A percentile compares a stretch with the other conserved stretches of the same genome.
These are phyloP conservation scores for Pangasius krempfi DNA, from an alignment of 2,797 vertebrate genomes.

Conservation along the genomic window DNA sequence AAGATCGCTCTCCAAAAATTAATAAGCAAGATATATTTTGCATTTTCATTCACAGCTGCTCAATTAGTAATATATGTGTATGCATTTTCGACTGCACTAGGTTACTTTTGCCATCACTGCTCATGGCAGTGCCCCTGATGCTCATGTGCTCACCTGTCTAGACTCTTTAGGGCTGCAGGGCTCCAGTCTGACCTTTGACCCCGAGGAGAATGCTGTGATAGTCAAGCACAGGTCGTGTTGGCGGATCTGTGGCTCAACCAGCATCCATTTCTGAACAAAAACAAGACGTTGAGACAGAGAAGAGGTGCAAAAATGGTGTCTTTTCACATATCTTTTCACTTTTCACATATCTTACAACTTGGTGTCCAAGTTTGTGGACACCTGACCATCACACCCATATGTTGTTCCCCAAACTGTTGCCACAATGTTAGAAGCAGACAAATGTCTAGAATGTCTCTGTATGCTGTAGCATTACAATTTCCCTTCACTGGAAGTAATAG, in stretches of 20 bases:
- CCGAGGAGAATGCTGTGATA: constrained; percentile 84
- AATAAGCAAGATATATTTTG: neutral
- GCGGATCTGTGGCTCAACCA: constrained; percentile 89
- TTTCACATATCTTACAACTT: no score
- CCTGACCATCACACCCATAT: neutral
- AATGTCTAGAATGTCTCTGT: neutral
- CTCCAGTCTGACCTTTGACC: constrained; percentile 88
- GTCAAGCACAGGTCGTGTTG: constrained; percentile 94
- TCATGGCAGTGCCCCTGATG: neutral
- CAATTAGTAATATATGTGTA: neutral
- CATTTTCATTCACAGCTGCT: neutral
- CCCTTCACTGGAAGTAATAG: neutral
- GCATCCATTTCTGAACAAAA: constrained; percentile 85
- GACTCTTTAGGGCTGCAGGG: constrained; percentile 89
- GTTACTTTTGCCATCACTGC: neutral
- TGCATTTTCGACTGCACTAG: neutral
- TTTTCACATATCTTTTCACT: neutral
- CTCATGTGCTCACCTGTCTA: constrained; percentile 82
- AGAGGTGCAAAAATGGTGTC: neutral
- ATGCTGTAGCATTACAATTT: neutral
- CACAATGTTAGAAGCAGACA: neutral
- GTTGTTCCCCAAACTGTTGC: neutral
- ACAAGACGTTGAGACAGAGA: constrained; percentile 29
- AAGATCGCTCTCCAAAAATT: neutral
- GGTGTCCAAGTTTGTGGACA: neutral